Conservation (phyloP, 2,797 vertebrate species). For the Champsocephalus esox region DNA sequence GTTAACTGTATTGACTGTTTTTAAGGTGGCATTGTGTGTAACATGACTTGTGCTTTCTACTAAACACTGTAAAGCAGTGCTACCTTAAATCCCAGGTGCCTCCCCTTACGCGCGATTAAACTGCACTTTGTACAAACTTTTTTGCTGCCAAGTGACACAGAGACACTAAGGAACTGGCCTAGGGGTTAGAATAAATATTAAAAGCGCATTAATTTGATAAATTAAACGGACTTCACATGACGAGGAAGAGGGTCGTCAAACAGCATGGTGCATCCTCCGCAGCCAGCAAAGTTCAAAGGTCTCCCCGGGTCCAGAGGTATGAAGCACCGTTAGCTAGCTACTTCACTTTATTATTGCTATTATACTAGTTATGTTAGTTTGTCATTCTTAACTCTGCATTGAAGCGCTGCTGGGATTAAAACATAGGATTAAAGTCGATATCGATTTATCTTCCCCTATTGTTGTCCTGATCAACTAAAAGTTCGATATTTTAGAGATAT, state of each 20-base stretch:
- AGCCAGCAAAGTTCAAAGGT: neutral
- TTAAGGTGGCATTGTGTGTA: slow-evolving; percentile 39
- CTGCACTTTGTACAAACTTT: slow-evolving; percentile 14
- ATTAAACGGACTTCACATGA: neutral
- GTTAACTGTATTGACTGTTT: neutral
- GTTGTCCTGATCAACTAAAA: no score
- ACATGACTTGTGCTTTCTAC: neutral
- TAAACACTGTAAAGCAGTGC: neutral
- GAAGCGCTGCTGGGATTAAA: no score
- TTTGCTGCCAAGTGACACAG: fast-evolving
- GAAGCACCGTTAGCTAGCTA: slow-evolving; percentile 8
- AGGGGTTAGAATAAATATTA: neutral
- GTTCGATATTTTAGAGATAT: neutral
- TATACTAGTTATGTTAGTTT: no score
- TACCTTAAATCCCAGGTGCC: slow-evolving; percentile 18
- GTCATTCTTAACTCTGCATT: no score
- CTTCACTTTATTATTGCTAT: neutral
- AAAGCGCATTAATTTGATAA: neutral
- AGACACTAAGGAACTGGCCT: fast-evolving
- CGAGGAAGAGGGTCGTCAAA: slow-evolving; percentile 55
- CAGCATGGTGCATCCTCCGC: neutral
- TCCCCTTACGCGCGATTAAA: fast-evolving
- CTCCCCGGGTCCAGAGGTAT: neutral
- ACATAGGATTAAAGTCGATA: no score
- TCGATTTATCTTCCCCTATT: no score